Conservation (phyloP, 2,888 invertebrate genomes). For the Caenorhabditis drosophilae region DNA sequence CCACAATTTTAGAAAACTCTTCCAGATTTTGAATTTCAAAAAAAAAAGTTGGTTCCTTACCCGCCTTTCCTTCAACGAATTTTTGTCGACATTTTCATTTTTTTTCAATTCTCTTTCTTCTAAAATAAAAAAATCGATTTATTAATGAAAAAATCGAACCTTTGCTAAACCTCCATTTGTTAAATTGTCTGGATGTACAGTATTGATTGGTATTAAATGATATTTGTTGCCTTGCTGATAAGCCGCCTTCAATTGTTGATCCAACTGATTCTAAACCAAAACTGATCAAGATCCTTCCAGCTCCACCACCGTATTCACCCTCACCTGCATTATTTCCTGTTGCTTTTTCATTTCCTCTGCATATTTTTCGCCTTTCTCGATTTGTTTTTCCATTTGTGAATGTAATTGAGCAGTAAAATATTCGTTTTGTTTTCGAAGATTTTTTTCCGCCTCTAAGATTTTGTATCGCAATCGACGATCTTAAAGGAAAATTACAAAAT, state of each 20-base stretch:
- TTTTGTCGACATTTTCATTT: conserved; percentile 3
- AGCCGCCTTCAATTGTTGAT: conserved; percentile 28
- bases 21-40: too few relatives aligned
- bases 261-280: too few relatives aligned
- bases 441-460: conserved; percentile 31
- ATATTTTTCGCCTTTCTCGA: conserved; percentile 38
- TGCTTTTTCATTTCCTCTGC: conserved; percentile 48
- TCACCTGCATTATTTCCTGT: conserved; percentile 40
- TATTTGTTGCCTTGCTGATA: conserved; percentile 30
- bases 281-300: too few relatives aligned
- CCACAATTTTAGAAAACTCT: too few relatives aligned
- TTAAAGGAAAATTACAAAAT: conserved; percentile 7
- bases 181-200: conserved; percentile 5
- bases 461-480: conserved; percentile 33
- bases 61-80: background rate
- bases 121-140: background rate
- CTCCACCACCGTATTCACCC: too few relatives aligned
- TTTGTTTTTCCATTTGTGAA: conserved; percentile 51
- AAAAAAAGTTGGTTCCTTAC: background rate
- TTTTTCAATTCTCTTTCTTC: conserved; percentile 7
- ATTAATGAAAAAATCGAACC: background rate
- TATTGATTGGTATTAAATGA: conserved; percentile 9
- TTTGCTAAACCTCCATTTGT: conserved; percentile 2
- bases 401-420: conserved; percentile 55
- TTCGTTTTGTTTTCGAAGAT: conserved; percentile 50